Percentiles rank a stretch among this genome's conserved stretches.
Conservation (phyloP, 1,140 invertebrate species). For the Nylanderia fulva region DNA sequence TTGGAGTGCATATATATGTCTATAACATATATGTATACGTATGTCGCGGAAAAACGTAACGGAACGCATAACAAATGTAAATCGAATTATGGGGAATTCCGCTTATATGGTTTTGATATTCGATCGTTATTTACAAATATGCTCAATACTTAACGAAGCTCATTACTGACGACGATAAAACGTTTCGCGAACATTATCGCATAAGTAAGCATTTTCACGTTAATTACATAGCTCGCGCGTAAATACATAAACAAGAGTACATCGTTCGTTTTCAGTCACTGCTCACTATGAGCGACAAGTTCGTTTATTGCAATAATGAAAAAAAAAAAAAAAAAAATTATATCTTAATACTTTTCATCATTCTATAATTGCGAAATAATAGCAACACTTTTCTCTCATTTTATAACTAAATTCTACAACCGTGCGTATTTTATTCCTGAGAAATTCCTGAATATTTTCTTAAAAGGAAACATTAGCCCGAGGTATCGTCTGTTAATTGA, state of each 20-base stretch:
- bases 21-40: no score
- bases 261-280: conserved; percentile 27
- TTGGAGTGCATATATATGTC: background rate
- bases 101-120: conserved; percentile 58
- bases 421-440: no score
- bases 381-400: background rate
- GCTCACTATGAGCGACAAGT: conserved; percentile 23
- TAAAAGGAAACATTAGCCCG: no score
- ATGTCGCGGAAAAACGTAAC: background rate
- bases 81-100: conserved; percentile 57
- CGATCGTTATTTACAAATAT: conserved; percentile 62
- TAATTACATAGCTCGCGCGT: conserved; percentile 45
- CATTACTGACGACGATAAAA: conserved; percentile 56
- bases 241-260: conserved; percentile 51
- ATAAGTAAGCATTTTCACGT: conserved; percentile 53
- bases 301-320: conserved; percentile 18
- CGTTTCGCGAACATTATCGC: conserved; percentile 54
- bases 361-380: background rate
- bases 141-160: conserved; percentile 60
- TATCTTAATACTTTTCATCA: background rate
- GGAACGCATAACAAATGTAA: conserved; percentile 58
- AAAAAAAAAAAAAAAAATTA: conserved; percentile 28
- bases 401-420: background rate
- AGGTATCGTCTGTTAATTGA: background rate
- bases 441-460: background rate